Evolutionary conservation across 2,888 invertebrate species (phyloP), one percentile per base, ranked within the genome.

Genomic region (Melinaea menophilus): DNA sequence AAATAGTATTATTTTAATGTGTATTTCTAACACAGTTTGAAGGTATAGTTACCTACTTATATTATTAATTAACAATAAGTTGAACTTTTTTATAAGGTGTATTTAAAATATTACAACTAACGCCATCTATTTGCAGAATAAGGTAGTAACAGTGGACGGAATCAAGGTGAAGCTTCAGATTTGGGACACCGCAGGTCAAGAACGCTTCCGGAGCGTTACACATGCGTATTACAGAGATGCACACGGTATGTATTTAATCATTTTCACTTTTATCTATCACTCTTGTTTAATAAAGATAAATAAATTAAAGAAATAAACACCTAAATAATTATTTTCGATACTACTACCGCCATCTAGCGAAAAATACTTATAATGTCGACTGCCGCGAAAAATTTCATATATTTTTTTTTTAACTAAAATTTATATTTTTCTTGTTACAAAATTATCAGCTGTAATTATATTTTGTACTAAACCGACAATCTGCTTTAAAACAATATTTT

Each of bases 181-280:
- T 80, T 98, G 97, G 97, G 98, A 98, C 90, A 98, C 97, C 2
- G 98, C 98, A 2, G 98, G 98, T 0, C 98, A 98, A 81, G 98
- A 98, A 86, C 93, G 97, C 77, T 98, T 98, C 84, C 94, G 98
- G 69, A 97, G 97, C 85, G 96, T 98, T 41, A 98, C 98, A 9
- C 97, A 97, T 79, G 97, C 98, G 7, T 98, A 98, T 84, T 98
- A 98, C 88, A 93, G 98, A 79, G 98, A 98, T 82, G 98, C 98
- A 55, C 97, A 98, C 80, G 98, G 97, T 97, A 70, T 62, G 56
- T 61, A 62, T 45, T 56, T 57, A 48, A 56, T 41, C 3, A 2
- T 41, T 4, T 41, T 48, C 4, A 37, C 7, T 22, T 33, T 54
- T 31, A 47, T 11, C 37, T 55, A n/a, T 35, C 5, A 1, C 31